phyloP scores from a whole-genome alignment of 2,113 vertebrate species.

The Oceanodroma tethys region DNA sequence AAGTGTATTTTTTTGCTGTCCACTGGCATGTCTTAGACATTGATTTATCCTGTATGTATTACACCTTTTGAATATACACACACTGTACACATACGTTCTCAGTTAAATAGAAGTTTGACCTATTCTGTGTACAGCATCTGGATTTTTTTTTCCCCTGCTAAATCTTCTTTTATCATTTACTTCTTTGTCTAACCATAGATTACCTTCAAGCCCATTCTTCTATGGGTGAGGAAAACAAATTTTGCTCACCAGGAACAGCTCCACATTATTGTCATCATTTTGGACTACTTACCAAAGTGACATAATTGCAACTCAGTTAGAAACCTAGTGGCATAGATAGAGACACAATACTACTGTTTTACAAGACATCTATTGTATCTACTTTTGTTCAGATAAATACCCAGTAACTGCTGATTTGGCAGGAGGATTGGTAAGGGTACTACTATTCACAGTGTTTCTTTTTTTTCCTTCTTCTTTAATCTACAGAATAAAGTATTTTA shows the following conservation, averaged over 20 bases:
- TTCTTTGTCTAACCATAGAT: not conserved
- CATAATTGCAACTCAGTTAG: constrained; percentile 78
- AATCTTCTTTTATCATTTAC: not conserved
- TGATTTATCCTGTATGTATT: not conserved
- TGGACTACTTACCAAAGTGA: constrained; percentile 75
- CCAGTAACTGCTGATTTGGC: constrained; percentile 78
- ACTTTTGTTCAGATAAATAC: constrained; percentile 77
- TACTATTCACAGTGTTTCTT: constrained; percentile 82
- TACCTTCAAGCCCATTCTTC: not conserved
- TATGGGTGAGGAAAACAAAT: not conserved
- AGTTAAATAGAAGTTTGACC: not conserved
- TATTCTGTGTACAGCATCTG: not conserved
- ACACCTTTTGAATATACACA: not conserved
- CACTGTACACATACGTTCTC: not conserved
- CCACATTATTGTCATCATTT: not conserved
- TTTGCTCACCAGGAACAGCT: constrained; percentile 23
- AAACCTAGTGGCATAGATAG: constrained; percentile 82
- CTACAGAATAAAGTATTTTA: constrained; percentile 78
- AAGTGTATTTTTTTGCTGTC: not conserved
- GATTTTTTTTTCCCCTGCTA: not conserved
- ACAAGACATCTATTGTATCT: constrained; percentile 77
- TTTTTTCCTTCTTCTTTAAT: constrained; percentile 52
- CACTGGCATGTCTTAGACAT: not conserved
- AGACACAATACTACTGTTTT: constrained; percentile 81
- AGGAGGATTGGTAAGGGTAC: constrained; percentile 71